phyloP scores from a whole-genome alignment of 30 jellyfish, hydroid and myxozoan genomes.

The Haliclystus octoradiatus region DNA sequence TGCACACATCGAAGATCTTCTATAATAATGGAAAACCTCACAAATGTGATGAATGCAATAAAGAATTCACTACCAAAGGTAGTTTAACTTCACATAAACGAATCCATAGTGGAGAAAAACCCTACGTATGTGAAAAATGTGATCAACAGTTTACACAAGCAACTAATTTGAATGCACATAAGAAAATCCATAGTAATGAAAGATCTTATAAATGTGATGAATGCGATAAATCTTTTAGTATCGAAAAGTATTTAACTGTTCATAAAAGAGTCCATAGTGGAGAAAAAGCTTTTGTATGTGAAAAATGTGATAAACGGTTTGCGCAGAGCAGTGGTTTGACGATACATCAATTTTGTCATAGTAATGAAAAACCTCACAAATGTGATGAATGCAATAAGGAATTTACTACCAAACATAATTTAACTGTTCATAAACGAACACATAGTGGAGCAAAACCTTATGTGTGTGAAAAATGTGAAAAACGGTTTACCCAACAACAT shows the following conservation, averaged over 20 bases:
- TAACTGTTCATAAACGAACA: neutral
- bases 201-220: constrained; percentile 4
- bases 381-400: neutral
- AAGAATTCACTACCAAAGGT: no score
- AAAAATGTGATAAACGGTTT: neutral
- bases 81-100: neutral
- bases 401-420: neutral
- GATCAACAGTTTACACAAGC: constrained; percentile 6
- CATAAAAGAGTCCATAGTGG: neutral
- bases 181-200: neutral
- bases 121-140: constrained; percentile 8
- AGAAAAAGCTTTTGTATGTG: constrained; percentile 2
- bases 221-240: neutral
- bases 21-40: no score
- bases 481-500: neutral
- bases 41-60: no score
- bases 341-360: neutral
- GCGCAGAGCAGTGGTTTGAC: neutral
- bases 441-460: neutral
- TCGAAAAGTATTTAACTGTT: neutral
- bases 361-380: neutral
- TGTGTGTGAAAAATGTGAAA: neutral
- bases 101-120: constrained; percentile 7
- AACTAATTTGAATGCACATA: constrained; percentile 3
- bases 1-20: no score